Base-by-base conservation (phyloP, 2,888 invertebrate species). In the Caenorhabditis panamensis region DNA sequence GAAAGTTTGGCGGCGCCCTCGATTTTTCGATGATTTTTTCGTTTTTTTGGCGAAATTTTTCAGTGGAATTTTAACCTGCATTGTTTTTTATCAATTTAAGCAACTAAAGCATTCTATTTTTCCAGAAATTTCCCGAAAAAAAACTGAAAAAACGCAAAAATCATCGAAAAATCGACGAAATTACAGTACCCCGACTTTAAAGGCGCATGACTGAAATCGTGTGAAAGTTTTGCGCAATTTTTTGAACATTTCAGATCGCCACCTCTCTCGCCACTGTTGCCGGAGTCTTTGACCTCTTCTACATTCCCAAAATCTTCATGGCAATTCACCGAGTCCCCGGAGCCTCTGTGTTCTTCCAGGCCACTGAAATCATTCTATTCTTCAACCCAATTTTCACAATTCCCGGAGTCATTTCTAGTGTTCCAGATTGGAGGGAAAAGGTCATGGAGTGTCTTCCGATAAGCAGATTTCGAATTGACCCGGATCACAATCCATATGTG, bases 211-310 rank as follows among this genome's bases (percentile, higher is more conserved):
- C n/a, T n/a, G n/a, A n/a, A n/a, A n/a, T n/a, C n/a, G n/a, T n/a
- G n/a, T n/a, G n/a, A n/a, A n/a, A n/a, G n/a, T n/a, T n/a, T n/a
- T n/a, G n/a, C n/a, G n/a, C n/a, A n/a, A n/a, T n/a, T n/a, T 8
- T 36, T n/a, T 37, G 6, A 36, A 36, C 36, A 36, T 76, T 77
- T 28, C 61, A 78, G 78, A 18, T 78, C 0, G 71, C 66, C 0
- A n/a, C 53, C 3, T 41, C 58, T 8, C 28, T 78, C 13, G 53
- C 47, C 8, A 22, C 64, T 11, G 24, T 53, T 0, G 44, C 36
- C 18, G 53, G 51, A 6, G 5, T 47, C 0, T 56, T 78, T 16
- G 59, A 64, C 26, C 20, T 61, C 2, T 5, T 72, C 5, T 61
- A 71, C 24, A 47, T 78, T 2, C 6, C 61, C 6, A 51, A 61